phyloP scores from a whole-genome alignment of 2,888 invertebrate species.

The Oegoconia quadripuncta region DNA sequence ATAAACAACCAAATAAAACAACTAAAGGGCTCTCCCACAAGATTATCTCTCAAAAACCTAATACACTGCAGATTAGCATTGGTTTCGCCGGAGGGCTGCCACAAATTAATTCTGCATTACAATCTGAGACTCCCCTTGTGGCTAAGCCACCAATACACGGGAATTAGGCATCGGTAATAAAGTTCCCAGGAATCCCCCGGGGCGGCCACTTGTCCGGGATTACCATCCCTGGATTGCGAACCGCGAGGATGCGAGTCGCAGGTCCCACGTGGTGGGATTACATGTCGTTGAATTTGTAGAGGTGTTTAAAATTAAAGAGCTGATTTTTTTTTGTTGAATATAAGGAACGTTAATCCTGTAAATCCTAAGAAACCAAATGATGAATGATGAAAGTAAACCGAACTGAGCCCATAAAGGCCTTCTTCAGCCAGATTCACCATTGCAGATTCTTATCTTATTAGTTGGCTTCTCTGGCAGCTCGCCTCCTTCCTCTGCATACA shows the following conservation, averaged over 20 bases:
- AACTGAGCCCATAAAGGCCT: not conserved
- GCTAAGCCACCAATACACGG: conserved; percentile 37
- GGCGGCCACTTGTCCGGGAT: conserved; percentile 68
- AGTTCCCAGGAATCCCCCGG: conserved; percentile 63
- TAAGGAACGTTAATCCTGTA: too few relatives aligned
- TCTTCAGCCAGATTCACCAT: too few relatives aligned
- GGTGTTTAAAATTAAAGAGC: not conserved
- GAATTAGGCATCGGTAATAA: conserved; percentile 52
- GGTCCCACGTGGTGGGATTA: conserved; percentile 31
- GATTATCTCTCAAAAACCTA: conserved; percentile 30
- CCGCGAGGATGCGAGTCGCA: conserved; percentile 33
- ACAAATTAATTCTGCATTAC: conserved; percentile 65
- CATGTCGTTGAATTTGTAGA: conserved; percentile 26
- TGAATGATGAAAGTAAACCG: not conserved
- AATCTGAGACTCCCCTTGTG: conserved; percentile 22
- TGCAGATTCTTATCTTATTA: too few relatives aligned
- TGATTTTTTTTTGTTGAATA: not conserved
- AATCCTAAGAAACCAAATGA: not conserved
- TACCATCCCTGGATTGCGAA: conserved; percentile 43
- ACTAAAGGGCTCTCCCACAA: too few relatives aligned
- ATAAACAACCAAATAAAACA: too few relatives aligned
- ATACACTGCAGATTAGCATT: conserved; percentile 44
- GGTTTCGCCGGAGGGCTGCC: conserved; percentile 34
- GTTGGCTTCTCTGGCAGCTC: too few relatives aligned
- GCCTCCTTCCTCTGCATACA: too few relatives aligned